Evolutionary conservation across 2,888 invertebrate genomes (phyloP).

Genomic region (Agriopis leucophaearia): DNA sequence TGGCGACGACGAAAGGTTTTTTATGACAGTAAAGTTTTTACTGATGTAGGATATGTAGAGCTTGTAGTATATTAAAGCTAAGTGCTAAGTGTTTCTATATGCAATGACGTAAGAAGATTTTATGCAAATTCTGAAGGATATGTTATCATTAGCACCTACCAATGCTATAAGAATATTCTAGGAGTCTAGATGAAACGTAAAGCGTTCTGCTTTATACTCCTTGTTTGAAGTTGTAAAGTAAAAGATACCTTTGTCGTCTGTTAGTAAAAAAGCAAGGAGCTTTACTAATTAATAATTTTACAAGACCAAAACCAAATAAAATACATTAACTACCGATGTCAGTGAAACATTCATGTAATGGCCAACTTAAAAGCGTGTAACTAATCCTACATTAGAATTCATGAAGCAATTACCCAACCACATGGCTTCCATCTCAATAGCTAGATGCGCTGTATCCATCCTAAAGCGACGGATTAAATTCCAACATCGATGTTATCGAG

Average conservation of each 20-base stretch:
- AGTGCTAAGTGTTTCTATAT: neutral
- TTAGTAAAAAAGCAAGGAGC: neutral
- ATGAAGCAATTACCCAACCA: slow-evolving; percentile 24
- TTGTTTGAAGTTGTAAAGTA: neutral
- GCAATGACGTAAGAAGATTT: neutral
- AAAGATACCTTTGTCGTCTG: neutral
- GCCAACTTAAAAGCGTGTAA: slow-evolving; percentile 14
- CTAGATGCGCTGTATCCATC: slow-evolving; percentile 16
- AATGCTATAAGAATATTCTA: neutral
- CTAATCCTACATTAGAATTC: slow-evolving; percentile 25
- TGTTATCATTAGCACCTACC: too few relatives aligned
- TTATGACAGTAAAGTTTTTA: slow-evolving; percentile 23
- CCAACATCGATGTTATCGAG: slow-evolving; percentile 39
- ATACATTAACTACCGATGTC: neutral
- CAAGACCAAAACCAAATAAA: neutral
- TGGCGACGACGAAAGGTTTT: slow-evolving; percentile 41
- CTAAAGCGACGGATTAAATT: slow-evolving; percentile 27
- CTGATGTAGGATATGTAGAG: neutral
- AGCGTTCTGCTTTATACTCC: neutral
- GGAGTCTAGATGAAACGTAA: neutral
- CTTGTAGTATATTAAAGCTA: neutral
- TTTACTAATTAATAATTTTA: neutral
- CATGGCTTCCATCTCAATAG: slow-evolving; percentile 25
- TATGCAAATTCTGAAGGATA: neutral
- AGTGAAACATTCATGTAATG: slow-evolving; percentile 1